Conservation (phyloP, 2,113 vertebrate genomes). For the Sciurus niger region DNA sequence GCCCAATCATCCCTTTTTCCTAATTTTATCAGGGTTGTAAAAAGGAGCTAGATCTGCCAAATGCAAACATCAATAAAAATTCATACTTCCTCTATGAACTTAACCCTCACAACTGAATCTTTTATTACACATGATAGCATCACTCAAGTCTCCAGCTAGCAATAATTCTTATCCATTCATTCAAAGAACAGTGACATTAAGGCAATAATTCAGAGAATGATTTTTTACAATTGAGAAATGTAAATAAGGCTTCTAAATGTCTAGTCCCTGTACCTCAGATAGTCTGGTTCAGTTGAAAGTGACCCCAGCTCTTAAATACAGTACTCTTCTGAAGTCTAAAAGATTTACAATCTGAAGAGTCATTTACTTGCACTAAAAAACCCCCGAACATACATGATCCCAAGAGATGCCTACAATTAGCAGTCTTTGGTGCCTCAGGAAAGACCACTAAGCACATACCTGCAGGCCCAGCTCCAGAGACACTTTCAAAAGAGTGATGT, state of each 20-base stretch:
- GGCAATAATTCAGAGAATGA: conserved; percentile 10
- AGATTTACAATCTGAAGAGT: background rate
- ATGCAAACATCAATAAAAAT: conserved; percentile 66
- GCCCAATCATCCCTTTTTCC: background rate
- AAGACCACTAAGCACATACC: conserved; percentile 84
- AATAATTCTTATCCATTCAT: conserved; percentile 8
- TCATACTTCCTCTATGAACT: conserved; percentile 54
- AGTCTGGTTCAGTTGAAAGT: background rate
- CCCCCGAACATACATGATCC: background rate
- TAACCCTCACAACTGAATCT: conserved; percentile 36
- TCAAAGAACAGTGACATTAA: conserved; percentile 13
- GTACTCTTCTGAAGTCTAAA: background rate
- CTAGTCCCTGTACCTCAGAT: background rate
- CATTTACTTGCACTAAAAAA: conserved; percentile 10
- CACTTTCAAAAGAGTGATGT: conserved; percentile 93
- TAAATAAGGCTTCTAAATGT: background rate
- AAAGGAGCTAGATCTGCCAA: conserved; percentile 15
- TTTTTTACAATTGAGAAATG: conserved; percentile 20
- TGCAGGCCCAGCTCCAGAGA: conserved; percentile 93
- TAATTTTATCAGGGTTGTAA: conserved; percentile 48
- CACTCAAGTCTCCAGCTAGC: conserved; percentile 17
- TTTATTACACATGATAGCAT: background rate
- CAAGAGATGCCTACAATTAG: background rate
- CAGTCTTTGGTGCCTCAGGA: background rate
- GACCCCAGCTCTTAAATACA: background rate